Evolutionary conservation across 2,888 invertebrate genomes (phyloP).

Genomic region (Lacanobia oleracea): DNA sequence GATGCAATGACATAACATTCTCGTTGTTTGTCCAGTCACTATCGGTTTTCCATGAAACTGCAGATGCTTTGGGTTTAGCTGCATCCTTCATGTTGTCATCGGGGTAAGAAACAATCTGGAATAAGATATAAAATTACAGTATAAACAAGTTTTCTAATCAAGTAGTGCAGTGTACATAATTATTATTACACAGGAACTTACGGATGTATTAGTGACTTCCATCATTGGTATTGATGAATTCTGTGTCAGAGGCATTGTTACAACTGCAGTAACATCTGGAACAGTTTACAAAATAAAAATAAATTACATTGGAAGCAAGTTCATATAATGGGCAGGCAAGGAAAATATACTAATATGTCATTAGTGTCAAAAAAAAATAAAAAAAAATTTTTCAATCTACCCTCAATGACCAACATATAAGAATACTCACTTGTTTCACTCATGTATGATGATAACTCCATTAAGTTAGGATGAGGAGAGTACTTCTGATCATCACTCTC

Average conservation of each 20-base stretch:
- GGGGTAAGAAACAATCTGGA: slow-evolving; percentile 85
- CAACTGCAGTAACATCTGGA: slow-evolving; percentile 88
- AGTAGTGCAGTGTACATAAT: neutral
- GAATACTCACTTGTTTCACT: slow-evolving; percentile 87
- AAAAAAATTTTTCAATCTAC: slow-evolving; percentile 29
- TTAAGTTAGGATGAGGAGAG: slow-evolving; percentile 84
- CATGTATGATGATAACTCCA: slow-evolving; percentile 88
- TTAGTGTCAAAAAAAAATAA: slow-evolving; percentile 15
- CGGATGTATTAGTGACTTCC: slow-evolving; percentile 88
- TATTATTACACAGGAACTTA: slow-evolving; percentile 71
- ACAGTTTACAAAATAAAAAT: slow-evolving; percentile 53
- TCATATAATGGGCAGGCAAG: neutral
- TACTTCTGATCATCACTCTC: slow-evolving; percentile 86
- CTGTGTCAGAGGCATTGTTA: slow-evolving; percentile 87
- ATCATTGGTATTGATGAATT: slow-evolving; percentile 87
- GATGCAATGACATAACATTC: slow-evolving; percentile 82
- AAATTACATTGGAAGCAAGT: slow-evolving; percentile 6
- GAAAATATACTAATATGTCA: neutral
- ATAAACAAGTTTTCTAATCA: neutral
- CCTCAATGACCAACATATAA: slow-evolving; percentile 29
- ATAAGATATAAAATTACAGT: slow-evolving; percentile 21
- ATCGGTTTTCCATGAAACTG: slow-evolving; percentile 86
- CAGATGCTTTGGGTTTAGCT: slow-evolving; percentile 87
- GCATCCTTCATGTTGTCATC: slow-evolving; percentile 87
- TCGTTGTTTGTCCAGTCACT: slow-evolving; percentile 84